phyloP scores from a whole-genome alignment of 2,797 vertebrate genomes.

The Choloepus didactylus region DNA sequence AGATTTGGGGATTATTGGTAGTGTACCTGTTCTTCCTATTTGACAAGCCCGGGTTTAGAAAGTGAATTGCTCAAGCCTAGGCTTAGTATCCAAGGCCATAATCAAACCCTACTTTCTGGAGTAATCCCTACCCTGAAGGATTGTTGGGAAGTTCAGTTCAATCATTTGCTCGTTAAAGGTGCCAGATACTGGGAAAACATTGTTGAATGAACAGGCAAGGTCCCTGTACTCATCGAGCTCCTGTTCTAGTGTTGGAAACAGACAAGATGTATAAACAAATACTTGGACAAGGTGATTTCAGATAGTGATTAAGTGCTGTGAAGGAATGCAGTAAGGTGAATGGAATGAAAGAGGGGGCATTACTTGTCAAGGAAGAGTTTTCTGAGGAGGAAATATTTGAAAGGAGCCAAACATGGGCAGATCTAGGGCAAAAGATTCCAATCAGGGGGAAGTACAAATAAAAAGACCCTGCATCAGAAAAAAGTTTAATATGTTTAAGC shows the following conservation, averaged over 20 bases:
- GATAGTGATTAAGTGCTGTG: neutral
- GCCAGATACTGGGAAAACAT: neutral
- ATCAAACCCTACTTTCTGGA: neutral
- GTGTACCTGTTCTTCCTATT: slow-evolving; percentile 12
- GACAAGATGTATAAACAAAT: neutral
- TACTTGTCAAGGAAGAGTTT: slow-evolving; percentile 14
- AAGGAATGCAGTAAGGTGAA: neutral
- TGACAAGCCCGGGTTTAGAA: neutral
- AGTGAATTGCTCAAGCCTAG: neutral
- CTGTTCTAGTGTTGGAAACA: neutral
- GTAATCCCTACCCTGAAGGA: neutral
- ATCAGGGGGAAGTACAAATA: neutral
- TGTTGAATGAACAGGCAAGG: neutral
- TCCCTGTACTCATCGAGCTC: neutral
- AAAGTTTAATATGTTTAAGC: neutral
- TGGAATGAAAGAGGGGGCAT: neutral
- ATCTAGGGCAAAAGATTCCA: neutral
- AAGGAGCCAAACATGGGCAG: neutral
- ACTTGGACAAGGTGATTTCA: neutral
- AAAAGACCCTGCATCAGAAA: slow-evolving; percentile 14
- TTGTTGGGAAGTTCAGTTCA: slow-evolving; percentile 29
- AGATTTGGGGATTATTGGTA: slow-evolving; percentile 19
- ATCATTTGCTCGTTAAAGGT: neutral
- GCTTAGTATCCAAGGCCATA: neutral
- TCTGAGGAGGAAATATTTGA: slow-evolving; percentile 13